These are phyloP conservation scores for Bimastos eiseni DNA, from an alignment of 2,888 invertebrate genomes.

Conservation along the genomic window DNA sequence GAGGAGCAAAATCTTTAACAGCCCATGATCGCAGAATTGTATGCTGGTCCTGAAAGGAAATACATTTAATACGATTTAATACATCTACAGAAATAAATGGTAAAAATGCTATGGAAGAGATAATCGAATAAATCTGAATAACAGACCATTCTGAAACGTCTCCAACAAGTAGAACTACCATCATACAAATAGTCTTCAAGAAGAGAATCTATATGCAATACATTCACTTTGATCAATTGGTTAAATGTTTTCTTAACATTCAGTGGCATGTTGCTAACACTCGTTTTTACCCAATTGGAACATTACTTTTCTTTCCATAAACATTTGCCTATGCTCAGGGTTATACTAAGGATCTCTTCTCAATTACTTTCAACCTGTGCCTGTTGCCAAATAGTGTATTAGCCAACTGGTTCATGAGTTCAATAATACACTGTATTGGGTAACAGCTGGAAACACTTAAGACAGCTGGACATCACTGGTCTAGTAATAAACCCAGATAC, in stretches of 20 bases:
- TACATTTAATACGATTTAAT: not conserved
- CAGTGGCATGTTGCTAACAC: not conserved
- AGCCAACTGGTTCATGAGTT: not conserved
- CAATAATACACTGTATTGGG: too few species aligned
- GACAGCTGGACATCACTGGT: not conserved
- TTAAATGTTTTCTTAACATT: not conserved
- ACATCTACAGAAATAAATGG: not conserved
- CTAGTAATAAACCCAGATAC: not conserved
- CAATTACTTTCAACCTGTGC: not conserved
- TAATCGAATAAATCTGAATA: not conserved
- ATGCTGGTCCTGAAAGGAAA: conserved; percentile 71
- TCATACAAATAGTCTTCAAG: not conserved
- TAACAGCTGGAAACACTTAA: not conserved
- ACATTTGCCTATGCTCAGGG: too few species aligned
- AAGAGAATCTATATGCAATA: not conserved
- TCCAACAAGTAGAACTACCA: not conserved
- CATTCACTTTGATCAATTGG: not conserved
- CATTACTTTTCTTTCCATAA: too few species aligned
- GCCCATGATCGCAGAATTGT: conserved; percentile 89
- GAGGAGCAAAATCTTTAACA: conserved; percentile 95
- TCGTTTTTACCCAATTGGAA: too few species aligned
- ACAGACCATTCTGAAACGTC: not conserved
- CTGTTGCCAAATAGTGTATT: not conserved
- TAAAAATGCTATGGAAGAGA: not conserved
- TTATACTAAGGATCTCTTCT: not conserved